Conservation (phyloP, 2,888 invertebrate species). For the Lomographa bimaculata region DNA sequence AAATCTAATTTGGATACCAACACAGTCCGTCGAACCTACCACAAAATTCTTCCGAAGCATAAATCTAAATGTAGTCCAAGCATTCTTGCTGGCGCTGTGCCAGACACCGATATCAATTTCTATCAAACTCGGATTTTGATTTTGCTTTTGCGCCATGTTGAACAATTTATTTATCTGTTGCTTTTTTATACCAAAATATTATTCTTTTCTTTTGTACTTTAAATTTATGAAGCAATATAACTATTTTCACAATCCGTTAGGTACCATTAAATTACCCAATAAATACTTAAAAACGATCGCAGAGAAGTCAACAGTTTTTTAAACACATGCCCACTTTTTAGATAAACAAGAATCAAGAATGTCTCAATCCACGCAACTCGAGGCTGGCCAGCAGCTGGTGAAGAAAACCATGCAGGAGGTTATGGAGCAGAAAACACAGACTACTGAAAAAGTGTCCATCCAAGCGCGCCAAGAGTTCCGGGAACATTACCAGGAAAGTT, state of each 20-base stretch:
- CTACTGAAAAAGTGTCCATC: constrained; percentile 68
- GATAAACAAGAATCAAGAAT: constrained; percentile 49
- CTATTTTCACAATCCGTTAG: constrained; percentile 6
- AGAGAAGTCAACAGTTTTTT: no score
- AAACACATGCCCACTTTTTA: no score
- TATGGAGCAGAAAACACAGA: constrained; percentile 62
- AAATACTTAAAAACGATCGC: no score
- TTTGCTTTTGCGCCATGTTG: constrained; percentile 51
- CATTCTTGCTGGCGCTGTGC: constrained; percentile 61
- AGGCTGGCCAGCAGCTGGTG: constrained; percentile 74
- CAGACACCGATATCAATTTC: constrained; percentile 67
- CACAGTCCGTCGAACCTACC: constrained; percentile 35
- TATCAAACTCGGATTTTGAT: constrained; percentile 55
- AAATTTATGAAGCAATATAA: constrained; percentile 9
- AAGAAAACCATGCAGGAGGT: constrained; percentile 77
- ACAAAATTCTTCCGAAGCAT: constrained; percentile 56
- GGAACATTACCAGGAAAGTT: constrained; percentile 73
- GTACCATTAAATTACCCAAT: constrained; percentile 9
- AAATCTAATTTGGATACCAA: constrained; percentile 21
- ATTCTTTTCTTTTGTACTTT: constrained; percentile 23
- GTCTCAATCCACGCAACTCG: constrained; percentile 69
- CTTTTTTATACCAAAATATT: constrained; percentile 31
- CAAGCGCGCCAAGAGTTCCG: constrained; percentile 79
- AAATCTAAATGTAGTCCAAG: constrained; percentile 71
- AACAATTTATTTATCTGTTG: constrained; percentile 46